Percentiles rank a stretch among this genome's conserved stretches.
These are phyloP conservation scores for Sebastes iracundus DNA, from an alignment of 2,797 vertebrate genomes.

Conservation along the genomic window DNA sequence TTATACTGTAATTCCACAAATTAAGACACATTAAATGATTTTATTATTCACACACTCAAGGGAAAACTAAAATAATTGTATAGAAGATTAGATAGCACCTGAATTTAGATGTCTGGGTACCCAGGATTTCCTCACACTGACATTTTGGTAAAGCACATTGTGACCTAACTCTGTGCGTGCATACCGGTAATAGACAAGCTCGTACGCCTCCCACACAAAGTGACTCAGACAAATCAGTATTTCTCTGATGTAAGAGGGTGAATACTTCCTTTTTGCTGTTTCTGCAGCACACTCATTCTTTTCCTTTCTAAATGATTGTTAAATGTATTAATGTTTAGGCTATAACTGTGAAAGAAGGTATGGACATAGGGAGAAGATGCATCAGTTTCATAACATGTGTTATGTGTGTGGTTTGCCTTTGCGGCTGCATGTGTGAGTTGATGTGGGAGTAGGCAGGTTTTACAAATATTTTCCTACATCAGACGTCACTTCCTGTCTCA, in stretches of 20 bases:
- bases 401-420: background rate
- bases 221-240: constrained; percentile 40
- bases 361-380: background rate
- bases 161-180: background rate
- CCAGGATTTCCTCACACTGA: background rate
- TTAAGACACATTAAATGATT: background rate
- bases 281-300: background rate
- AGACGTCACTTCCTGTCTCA: background rate
- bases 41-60: background rate
- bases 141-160: constrained; percentile 11
- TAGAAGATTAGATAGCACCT: background rate
- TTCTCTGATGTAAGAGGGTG: background rate
- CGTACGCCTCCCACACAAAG: constrained; percentile 26
- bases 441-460: background rate
- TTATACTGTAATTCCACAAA: background rate
- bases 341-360: background rate
- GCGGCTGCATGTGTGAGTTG: background rate
- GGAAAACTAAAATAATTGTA: background rate
- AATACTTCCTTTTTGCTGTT: background rate
- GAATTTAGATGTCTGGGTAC: background rate
- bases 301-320: background rate
- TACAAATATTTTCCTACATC: background rate
- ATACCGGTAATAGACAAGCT: constrained; percentile 3
- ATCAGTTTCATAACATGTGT: background rate
- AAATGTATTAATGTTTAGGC: background rate